Conservation (phyloP, 2,797 vertebrate genomes). For the Anabas testudineus region DNA sequence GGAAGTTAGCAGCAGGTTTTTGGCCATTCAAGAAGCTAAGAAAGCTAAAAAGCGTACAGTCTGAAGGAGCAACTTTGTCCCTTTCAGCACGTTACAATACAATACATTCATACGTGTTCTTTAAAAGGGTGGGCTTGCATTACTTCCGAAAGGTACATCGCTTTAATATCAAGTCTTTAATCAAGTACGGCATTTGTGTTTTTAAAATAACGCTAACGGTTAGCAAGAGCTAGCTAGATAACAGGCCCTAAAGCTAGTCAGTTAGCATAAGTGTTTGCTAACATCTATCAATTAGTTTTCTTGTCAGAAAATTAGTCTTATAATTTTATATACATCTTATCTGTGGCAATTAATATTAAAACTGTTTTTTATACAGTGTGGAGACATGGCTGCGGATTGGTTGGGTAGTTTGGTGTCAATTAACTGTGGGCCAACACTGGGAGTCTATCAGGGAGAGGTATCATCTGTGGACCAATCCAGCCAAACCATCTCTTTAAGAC, state of each 20-base stretch:
- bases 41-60: conserved; percentile 42
- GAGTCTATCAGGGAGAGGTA: conserved; percentile 96
- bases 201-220: conserved; percentile 7
- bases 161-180: background rate
- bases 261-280: conserved; percentile 28
- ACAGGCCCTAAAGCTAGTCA: conserved; percentile 51
- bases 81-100: conserved; percentile 5
- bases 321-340: background rate
- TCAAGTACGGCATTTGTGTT: background rate
- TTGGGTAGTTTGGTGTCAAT: conserved; percentile 97
- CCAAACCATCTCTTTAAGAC: conserved; percentile 95
- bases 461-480: conserved; percentile 94
- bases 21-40: conserved; percentile 32
- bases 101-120: background rate
- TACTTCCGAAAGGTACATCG: conserved; percentile 28
- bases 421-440: conserved; percentile 94
- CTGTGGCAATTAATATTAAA: rapidly evolving
- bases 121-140: background rate
- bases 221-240: conserved; percentile 27
- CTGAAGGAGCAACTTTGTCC: background rate
- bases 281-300: background rate
- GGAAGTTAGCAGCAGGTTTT: background rate
- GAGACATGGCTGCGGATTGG: conserved; percentile 94
- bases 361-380: background rate
- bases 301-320: background rate